Evolutionary conservation across 2,797 vertebrate species (phyloP), one percentile per base, ranked within the genome.

Genomic region (Gephyroberyx darwinii): DNA sequence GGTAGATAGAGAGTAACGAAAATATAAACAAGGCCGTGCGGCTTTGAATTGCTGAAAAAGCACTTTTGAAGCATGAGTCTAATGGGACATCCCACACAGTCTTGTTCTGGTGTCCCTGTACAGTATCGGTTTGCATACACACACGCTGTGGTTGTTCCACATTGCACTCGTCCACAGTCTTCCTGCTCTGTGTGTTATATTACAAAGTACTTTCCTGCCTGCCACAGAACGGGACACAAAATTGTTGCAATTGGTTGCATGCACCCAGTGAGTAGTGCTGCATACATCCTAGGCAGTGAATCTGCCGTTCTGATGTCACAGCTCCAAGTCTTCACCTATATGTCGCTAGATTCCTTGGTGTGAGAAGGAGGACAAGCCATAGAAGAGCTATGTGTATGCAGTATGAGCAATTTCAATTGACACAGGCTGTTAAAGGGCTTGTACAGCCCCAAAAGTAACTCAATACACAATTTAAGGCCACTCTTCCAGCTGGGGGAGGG

Each of bases 381-480:
- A 43, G 65, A 76, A 48, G 62, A 67, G 50, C 64, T 72, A n/a
- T 71, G 50, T 48, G 53, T 65, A 69, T 68, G 68, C 17, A 9
- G 17, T 56, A 70, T 58, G 55, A 68, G 75, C 69, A 58, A 48
- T 81, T 55, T 69, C 58, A 60, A 37, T 71, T 69, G 77, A 75
- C 82, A 77, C 65, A 79, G 74, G 80, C 58, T 77, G 56, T 65
- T 74, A 43, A 73, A 59, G 70, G 76, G 75, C 66, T 41, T 61
- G 14, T 37, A 43, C 31, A 33, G 65, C 60, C 84, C 68, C 47
- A 50, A 64, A 20, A 71, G 51, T 26, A 71, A 75, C 74, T 82
- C 71, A 67, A 84, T 77, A 76, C 81, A 84, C 82, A 83, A 81
- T 80, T 86, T 88, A 92, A 90, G 87, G 88, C 89, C 83, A 86